A percentile compares a stretch with the other conserved stretches of the same genome.
phyloP scores from a whole-genome alignment of 2,797 vertebrate genomes.

The Brachymystax lenok region DNA sequence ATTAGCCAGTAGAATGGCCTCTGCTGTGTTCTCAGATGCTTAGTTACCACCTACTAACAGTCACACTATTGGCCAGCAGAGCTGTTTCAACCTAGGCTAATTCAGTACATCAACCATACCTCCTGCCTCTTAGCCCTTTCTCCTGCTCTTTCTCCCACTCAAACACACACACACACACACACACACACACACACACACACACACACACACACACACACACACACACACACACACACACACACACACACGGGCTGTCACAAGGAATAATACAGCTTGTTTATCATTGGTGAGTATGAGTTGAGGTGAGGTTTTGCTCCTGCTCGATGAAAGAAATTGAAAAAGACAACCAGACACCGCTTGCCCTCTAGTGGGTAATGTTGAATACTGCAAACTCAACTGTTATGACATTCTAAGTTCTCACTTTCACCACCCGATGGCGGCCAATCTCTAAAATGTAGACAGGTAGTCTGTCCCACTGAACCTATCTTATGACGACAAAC shows the following conservation, averaged over 20 bases:
- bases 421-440: slow-evolving; percentile 64
- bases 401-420: slow-evolving; percentile 23
- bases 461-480: background rate
- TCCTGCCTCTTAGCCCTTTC: background rate
- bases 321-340: no score
- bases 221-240: background rate
- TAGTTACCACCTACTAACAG: background rate
- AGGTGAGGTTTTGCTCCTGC: background rate
- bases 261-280: background rate
- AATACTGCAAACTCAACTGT: background rate
- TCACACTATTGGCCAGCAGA: background rate
- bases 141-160: background rate
- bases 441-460: slow-evolving; percentile 41
- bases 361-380: slow-evolving; percentile 18
- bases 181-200: no score
- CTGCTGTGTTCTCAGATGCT: background rate
- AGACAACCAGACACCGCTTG: background rate
- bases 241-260: background rate
- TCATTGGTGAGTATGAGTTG: background rate
- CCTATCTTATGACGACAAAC: background rate
- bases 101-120: no score
- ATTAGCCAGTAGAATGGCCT: background rate
- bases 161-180: background rate
- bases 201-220: no score
- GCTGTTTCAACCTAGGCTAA: background rate